These are phyloP conservation scores for Dendroctonus ponderosae DNA, from an alignment of 1,140 invertebrate species.

Conservation along the genomic window DNA sequence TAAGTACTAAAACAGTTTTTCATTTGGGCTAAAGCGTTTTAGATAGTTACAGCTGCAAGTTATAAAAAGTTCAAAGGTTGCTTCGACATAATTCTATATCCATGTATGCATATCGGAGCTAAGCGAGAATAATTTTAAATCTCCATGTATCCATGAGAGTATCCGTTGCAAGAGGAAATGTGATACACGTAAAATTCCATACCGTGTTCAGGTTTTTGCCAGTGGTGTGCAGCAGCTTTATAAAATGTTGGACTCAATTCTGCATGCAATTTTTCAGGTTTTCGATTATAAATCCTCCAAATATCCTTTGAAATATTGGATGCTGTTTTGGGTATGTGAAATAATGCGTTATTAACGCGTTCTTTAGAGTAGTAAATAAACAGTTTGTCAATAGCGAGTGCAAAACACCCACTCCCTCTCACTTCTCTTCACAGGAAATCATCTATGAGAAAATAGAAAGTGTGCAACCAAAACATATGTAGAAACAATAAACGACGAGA, in stretches of 20 bases:
- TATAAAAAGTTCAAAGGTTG: slow-evolving; percentile 34
- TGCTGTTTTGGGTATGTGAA: background rate
- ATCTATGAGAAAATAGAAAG: no score
- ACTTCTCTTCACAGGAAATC: no score
- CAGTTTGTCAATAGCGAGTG: background rate
- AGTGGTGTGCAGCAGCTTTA: slow-evolving; percentile 7
- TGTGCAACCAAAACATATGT: no score
- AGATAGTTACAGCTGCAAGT: slow-evolving; percentile 20
- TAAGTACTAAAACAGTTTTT: slow-evolving; percentile 1
- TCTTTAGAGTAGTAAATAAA: background rate
- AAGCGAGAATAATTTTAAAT: slow-evolving; percentile 33
- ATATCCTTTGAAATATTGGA: background rate
- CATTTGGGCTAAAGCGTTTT: background rate
- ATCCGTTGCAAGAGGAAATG: slow-evolving; percentile 29
- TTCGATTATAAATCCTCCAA: no score
- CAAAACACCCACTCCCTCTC: no score
- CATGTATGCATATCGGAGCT: slow-evolving; percentile 17
- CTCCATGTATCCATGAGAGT: slow-evolving; percentile 30
- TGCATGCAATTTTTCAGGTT: background rate
- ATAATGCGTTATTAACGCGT: background rate
- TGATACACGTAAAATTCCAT: slow-evolving; percentile 24
- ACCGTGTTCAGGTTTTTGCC: background rate
- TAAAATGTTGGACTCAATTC: background rate
- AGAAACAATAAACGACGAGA: no score
- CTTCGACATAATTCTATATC: slow-evolving; percentile 18